Evolutionary conservation across 2,888 invertebrate genomes (phyloP), one percentile per base, ranked within the genome.

Genomic region (Aleiodes testaceus): DNA sequence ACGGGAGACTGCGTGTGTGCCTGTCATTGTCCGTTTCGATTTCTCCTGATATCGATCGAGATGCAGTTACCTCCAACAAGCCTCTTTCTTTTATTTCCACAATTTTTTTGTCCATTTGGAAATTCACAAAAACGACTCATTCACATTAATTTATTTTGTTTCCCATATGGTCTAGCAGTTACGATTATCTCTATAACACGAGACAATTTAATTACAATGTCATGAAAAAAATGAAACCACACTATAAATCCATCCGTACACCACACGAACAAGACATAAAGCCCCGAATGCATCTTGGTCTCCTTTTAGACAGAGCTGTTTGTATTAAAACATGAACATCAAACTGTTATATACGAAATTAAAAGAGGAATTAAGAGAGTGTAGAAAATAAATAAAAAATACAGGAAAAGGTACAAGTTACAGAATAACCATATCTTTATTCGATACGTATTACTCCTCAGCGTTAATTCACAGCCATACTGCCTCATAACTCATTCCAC

Each of bases 401-500:
- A 3, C 5, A 45, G n/a, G n/a, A 45, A 16, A 49, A n/a, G 16
- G 7, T 14, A 49, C 16, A 49, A 36, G 36, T 36, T 30, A 59
- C 59, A 59, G 42, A 59, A 55, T 44, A 61, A 63, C 63, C 63
- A 63, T 16, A 61, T 63, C 45, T 47, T 45, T 63, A 63, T 63
- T 20, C 63, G 36, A 59, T 59, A 59, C 63, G 63, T 63, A 63
- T 63, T 72, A 82, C 82, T 79, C 78, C 76, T 76, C 71, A 67
- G 45, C 74, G 72, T 78, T 85, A 85, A 85, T 85, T 86, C 85
- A 84, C 84, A 83, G 82, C 82, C 82, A 66, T 77, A 73, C 75
- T 77, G 74, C 78, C 76, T 78, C 83, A 84, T 85, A 86, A 86
- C 83, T 86, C 59, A 52, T 82, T 81, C 80, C 81, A 68, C 66